Percentiles rank a stretch among this genome's conserved stretches.
phyloP scores from a whole-genome alignment of 2,797 vertebrate genomes.

The Bryconaethiops microstoma region DNA sequence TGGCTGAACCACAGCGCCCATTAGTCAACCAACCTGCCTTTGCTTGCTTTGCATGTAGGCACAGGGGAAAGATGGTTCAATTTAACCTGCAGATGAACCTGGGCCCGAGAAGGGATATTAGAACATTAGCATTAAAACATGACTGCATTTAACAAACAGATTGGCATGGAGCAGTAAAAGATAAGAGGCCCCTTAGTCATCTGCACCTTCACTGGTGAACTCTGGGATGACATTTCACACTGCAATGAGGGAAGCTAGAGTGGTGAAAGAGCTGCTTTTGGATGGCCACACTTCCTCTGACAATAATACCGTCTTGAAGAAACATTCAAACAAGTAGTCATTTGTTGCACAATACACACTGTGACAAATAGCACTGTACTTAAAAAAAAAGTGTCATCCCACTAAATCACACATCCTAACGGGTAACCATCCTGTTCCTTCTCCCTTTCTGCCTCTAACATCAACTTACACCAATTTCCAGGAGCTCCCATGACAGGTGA shows the following conservation, averaged over 20 bases:
- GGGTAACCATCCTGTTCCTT: neutral
- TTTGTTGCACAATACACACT: neutral
- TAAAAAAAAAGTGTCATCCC: neutral
- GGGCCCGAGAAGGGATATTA: no score
- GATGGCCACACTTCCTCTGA: constrained; percentile 45
- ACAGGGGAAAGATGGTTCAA: neutral
- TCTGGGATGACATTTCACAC: neutral
- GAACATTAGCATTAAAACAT: constrained; percentile 24
- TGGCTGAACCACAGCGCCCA: neutral
- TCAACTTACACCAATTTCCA: constrained; percentile 22
- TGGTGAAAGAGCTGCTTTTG: constrained; percentile 45
- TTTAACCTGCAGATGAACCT: neutral
- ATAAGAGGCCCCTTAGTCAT: neutral
- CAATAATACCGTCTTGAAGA: constrained; percentile 32
- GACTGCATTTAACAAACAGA: constrained; percentile 35
- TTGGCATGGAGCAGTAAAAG: constrained; percentile 27
- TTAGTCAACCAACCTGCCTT: constrained; percentile 30
- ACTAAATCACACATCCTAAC: constrained; percentile 6
- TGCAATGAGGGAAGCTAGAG: constrained; percentile 44
- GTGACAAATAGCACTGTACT: neutral
- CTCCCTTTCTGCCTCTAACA: neutral
- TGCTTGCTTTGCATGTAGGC: constrained; percentile 23
- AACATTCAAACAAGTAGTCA: constrained; percentile 16
- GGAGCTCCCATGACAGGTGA: constrained; percentile 52
- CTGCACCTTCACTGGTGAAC: constrained; percentile 32